Base-by-base conservation (phyloP, 2,888 invertebrate genomes). In the Stenurella melanura region DNA sequence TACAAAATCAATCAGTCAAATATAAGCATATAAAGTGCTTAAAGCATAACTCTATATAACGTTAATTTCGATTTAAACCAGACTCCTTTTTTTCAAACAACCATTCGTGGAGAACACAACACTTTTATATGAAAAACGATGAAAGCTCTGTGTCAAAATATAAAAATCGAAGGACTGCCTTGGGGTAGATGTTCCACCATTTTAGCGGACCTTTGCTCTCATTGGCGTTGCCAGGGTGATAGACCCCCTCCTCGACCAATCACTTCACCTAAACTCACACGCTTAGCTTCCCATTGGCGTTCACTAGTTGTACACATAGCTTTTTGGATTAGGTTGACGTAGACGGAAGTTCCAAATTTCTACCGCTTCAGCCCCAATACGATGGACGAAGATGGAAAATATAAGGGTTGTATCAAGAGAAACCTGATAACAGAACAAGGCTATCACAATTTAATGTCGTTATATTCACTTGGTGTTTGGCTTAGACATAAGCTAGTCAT, bases 391-490 rank as follows among this genome's bases (percentile, higher is more conserved):
- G 79, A 80, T 57, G 75, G 78, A 74, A 77, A 18, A 76, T 60
- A 63, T 75, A 57, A 70, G 79, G 77, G 76, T 50, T 66, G 71
- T 71, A 81, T 75, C 78, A 72, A 78, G 79, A 78, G 80, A 83
- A 83, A 82, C 83, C 83, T 87, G 89, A 89, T 89, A 90, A 89
- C 88, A 89, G 89, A 89, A 89, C 89, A 89, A 89, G 89, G 89
- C 89, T 90, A 90, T 90, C 90, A 90, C 88, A 88, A 88, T 89
- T 89, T 90, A 90, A 90, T 90, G 87, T 89, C 87, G 90, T 90
- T 90, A 90, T 89, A 90, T 88, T 89, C 90, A 89, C 89, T 90
- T 89, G 89, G 87, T 88, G 88, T 89, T 89, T 88, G 89, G 89
- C 89, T 88, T 88, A 89, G 89, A 89, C 89, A 89, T 89, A 89